Percentiles rank a stretch among this genome's conserved stretches.
phyloP scores from a whole-genome alignment of 2,797 vertebrate species.

The Apodemus agrarius region DNA sequence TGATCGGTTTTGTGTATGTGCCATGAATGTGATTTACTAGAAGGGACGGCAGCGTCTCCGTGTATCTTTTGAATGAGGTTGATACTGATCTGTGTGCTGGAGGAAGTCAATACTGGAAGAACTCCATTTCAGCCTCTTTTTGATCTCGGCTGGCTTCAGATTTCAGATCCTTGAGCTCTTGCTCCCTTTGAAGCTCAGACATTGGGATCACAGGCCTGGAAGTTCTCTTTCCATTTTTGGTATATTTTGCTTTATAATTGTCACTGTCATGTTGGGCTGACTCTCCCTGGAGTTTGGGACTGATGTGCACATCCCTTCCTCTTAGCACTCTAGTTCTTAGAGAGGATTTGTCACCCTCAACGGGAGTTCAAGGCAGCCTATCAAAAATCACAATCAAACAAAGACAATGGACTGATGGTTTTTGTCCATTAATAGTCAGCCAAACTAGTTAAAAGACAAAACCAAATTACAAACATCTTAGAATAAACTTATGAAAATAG shows the following conservation, averaged over 20 bases:
- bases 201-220: not conserved
- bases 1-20: conserved; percentile 1
- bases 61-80: not conserved
- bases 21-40: conserved; percentile 15
- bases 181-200: not conserved
- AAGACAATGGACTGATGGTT: not conserved
- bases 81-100: not conserved
- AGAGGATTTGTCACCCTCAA: not conserved
- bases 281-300: not conserved
- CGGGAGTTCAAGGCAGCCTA: not conserved
- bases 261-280: not conserved
- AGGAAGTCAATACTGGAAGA: not conserved
- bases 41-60: not conserved
- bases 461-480: not conserved
- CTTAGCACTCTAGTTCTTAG: not conserved
- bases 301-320: not conserved
- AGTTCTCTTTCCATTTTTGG: not conserved
- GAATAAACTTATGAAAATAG: not conserved
- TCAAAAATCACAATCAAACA: not conserved
- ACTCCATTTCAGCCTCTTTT: not conserved
- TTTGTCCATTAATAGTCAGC: not conserved
- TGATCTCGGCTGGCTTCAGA: not conserved
- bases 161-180: not conserved
- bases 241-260: not conserved
- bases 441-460: not conserved